phyloP scores from a whole-genome alignment of 2,888 invertebrate species.

The Baccha elongata region DNA sequence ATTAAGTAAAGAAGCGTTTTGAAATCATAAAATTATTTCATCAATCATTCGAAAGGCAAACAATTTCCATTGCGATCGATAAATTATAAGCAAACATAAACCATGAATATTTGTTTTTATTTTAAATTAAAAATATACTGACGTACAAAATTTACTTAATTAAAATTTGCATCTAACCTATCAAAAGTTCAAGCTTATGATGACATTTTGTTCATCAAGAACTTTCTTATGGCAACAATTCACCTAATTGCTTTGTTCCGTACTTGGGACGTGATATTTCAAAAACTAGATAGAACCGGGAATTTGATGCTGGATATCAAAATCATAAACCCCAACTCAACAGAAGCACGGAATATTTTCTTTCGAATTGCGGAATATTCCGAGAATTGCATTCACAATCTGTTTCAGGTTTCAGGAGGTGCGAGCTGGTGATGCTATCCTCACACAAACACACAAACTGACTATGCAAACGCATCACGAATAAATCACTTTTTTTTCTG shows the following conservation, averaged over 20 bases:
- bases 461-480: slow-evolving; percentile 18
- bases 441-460: not conserved
- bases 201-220: not conserved
- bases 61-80: too few relatives aligned
- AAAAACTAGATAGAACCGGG: slow-evolving; percentile 12
- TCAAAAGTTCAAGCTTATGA: not conserved
- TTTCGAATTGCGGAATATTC: slow-evolving; percentile 51
- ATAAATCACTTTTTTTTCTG: slow-evolving; percentile 11
- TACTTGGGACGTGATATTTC: slow-evolving; percentile 54
- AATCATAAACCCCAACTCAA: slow-evolving; percentile 25
- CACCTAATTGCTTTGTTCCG: slow-evolving; percentile 59
- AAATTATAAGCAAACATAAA: too few relatives aligned
- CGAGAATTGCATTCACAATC: slow-evolving; percentile 43
- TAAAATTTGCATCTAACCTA: not conserved
- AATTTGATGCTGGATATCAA: slow-evolving; percentile 38
- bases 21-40: too few relatives aligned
- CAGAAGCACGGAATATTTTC: slow-evolving; percentile 38
- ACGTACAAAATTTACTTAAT: too few relatives aligned
- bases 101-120: too few relatives aligned
- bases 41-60: too few relatives aligned
- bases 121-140: too few relatives aligned
- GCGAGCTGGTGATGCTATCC: not conserved
- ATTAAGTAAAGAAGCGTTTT: too few relatives aligned
- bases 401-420: slow-evolving; percentile 25
- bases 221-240: slow-evolving; percentile 43